Conservation (phyloP, 2,113 vertebrate genomes). For the Uria aalge region DNA sequence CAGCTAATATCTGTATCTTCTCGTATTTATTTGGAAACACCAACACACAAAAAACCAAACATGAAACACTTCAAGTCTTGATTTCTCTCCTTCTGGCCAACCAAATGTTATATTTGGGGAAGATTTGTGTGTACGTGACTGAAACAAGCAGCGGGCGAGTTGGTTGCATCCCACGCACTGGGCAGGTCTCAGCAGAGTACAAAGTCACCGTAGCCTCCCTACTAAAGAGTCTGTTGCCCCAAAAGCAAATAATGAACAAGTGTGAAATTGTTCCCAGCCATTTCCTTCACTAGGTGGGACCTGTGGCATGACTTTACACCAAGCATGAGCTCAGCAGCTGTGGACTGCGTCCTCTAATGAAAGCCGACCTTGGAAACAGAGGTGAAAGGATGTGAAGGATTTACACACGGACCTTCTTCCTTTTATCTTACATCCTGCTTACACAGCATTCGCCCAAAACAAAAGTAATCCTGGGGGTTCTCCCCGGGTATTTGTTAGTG, state of each 20-base stretch:
- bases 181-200: background rate
- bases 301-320: background rate
- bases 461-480: background rate
- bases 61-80: background rate
- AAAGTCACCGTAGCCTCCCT: background rate
- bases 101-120: background rate
- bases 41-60: background rate
- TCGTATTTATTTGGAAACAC: background rate
- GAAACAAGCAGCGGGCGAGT: background rate
- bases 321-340: background rate
- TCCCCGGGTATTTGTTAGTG: background rate
- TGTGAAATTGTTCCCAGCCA: background rate
- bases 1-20: background rate
- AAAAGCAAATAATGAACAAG: background rate
- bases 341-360: background rate
- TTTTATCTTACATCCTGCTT: background rate
- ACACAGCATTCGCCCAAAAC: background rate
- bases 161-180: rapidly evolving
- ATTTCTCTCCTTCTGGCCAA: background rate
- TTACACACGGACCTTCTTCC: background rate
- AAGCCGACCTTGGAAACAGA: background rate
- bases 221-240: background rate
- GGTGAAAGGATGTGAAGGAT: background rate
- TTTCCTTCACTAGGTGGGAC: background rate
- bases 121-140: background rate